Conservation (phyloP, 2,888 invertebrate species). For the Trisateles emortualis region DNA sequence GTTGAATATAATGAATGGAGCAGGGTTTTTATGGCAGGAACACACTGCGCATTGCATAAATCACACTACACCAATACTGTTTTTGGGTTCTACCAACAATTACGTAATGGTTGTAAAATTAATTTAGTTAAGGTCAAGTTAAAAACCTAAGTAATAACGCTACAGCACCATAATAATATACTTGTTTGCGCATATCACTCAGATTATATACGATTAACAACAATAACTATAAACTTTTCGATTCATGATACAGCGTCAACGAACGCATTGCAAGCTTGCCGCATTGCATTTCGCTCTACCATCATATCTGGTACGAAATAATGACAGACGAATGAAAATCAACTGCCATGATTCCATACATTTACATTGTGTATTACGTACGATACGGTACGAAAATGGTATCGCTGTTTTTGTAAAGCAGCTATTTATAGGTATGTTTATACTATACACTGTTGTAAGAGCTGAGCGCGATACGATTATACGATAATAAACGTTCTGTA, state of each 20-base stretch:
- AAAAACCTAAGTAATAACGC: too few species aligned
- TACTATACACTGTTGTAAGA: conserved; percentile 53
- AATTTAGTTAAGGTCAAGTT: too few species aligned
- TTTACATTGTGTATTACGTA: conserved; percentile 20
- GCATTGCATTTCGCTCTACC: background rate
- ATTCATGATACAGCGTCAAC: background rate
- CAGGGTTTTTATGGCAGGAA: too few species aligned
- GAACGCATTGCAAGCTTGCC: background rate
- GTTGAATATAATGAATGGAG: too few species aligned
- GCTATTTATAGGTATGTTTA: conserved; percentile 69
- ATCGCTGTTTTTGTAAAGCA: conserved; percentile 56
- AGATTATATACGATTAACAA: too few species aligned
- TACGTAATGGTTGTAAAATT: too few species aligned
- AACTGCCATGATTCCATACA: conserved; percentile 27
- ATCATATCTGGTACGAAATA: conserved; percentile 20
- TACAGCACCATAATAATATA: too few species aligned
- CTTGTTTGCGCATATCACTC: too few species aligned
- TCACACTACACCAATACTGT: too few species aligned
- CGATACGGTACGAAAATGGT: conserved; percentile 53
- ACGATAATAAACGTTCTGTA: conserved; percentile 41
- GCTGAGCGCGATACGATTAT: conserved; percentile 43
- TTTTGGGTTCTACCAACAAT: too few species aligned
- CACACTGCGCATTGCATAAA: too few species aligned
- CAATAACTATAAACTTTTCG: too few species aligned
- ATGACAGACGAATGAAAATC: conserved; percentile 25